Evolutionary conservation across 2,888 invertebrate genomes (phyloP).

Genomic region (Habroteleia sp.): DNA sequence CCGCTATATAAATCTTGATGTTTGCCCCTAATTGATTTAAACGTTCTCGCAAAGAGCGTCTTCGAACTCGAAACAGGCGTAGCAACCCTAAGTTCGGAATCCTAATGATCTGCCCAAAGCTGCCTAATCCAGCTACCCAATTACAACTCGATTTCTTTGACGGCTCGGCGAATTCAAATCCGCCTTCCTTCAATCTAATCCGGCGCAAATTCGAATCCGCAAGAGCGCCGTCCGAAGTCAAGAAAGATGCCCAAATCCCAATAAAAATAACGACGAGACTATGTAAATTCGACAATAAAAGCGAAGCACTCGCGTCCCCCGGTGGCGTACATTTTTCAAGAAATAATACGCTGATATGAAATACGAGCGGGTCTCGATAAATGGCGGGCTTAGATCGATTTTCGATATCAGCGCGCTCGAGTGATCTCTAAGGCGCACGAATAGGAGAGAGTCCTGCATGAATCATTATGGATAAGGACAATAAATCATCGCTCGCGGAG

Average conservation of each 20-base stretch:
- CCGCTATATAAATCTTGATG: too few relatives aligned
- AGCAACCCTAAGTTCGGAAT: too few relatives aligned
- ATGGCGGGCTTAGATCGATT: conserved; percentile 66
- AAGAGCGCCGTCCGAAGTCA: conserved; percentile 1
- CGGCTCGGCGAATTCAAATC: too few relatives aligned
- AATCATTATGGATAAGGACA: conserved; percentile 65
- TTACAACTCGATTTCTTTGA: too few relatives aligned
- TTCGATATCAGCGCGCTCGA: conserved; percentile 65
- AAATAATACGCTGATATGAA: conserved; percentile 64
- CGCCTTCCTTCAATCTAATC: too few relatives aligned
- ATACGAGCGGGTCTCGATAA: conserved; percentile 64
- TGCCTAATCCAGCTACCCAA: too few relatives aligned
- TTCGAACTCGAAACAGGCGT: too few relatives aligned
- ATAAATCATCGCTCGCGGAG: conserved; percentile 63
- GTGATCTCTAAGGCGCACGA: conserved; percentile 63
- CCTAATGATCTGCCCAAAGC: too few relatives aligned
- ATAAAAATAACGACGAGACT: conserved; percentile 27
- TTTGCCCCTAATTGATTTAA: too few relatives aligned
- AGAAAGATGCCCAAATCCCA: conserved; percentile 11
- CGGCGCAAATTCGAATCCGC: too few relatives aligned
- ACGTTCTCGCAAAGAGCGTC: too few relatives aligned
- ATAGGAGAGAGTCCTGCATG: conserved; percentile 56
- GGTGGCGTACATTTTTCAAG: conserved; percentile 60
- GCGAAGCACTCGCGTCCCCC: conserved; percentile 35
- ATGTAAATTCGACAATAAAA: conserved; percentile 61